Evolutionary conservation across 2,113 vertebrate species (phyloP).

Genomic region (Sceloporus tristichus): DNA sequence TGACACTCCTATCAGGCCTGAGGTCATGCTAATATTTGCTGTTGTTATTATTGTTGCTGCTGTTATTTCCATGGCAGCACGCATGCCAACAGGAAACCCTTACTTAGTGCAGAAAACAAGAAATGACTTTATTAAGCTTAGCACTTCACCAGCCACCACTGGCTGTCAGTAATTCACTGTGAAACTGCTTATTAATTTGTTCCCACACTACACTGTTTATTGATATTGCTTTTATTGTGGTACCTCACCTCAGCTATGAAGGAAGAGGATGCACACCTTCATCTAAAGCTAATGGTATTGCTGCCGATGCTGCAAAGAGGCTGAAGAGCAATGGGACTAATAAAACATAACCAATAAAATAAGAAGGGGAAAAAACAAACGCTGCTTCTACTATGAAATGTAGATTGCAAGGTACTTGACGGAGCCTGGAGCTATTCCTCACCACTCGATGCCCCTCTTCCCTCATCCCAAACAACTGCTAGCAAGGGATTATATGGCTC

Average conservation of each 20-base stretch:
- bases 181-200: conserved; percentile 56
- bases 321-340: conserved; percentile 69
- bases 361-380: conserved; percentile 56
- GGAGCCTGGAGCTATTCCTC: conserved; percentile 30
- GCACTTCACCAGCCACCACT: conserved; percentile 38
- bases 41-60: neutral
- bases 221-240: conserved; percentile 63
- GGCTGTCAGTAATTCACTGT: conserved; percentile 38
- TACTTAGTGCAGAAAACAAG: conserved; percentile 45
- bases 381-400: conserved; percentile 64
- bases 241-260: conserved; percentile 56
- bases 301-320: conserved; percentile 60
- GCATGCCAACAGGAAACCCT: conserved; percentile 5
- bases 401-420: conserved; percentile 50
- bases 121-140: conserved; percentile 24
- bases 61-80: neutral
- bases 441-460: conserved; percentile 27
- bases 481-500: conserved; percentile 61
- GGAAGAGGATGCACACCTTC: conserved; percentile 56
- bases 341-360: conserved; percentile 71
- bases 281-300: conserved; percentile 50
- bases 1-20: neutral
- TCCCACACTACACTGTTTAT: conserved; percentile 50
- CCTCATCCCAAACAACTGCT: conserved; percentile 51
- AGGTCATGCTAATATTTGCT: too few relatives aligned